phyloP scores from a whole-genome alignment of 2,797 vertebrate genomes.

The Brotula barbata region DNA sequence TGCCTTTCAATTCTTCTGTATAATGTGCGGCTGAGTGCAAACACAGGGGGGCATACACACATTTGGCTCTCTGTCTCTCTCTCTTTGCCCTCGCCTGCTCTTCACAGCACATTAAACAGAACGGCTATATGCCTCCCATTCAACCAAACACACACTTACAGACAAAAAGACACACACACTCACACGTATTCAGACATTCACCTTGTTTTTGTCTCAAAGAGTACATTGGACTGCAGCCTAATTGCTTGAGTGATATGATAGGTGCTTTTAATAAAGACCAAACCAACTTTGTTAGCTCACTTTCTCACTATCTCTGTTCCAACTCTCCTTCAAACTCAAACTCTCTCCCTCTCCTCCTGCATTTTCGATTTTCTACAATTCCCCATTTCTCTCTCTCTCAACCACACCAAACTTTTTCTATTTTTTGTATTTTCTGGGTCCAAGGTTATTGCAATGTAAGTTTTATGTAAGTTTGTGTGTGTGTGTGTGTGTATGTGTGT shows the following conservation, averaged over 20 bases:
- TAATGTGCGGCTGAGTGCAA: slow-evolving; percentile 39
- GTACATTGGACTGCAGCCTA: slow-evolving; percentile 54
- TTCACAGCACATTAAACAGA: slow-evolving; percentile 76
- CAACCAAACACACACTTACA: slow-evolving; percentile 56
- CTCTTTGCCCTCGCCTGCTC: slow-evolving; percentile 63
- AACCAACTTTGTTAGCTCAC: too few species aligned
- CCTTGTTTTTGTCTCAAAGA: slow-evolving; percentile 60
- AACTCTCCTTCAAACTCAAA: too few species aligned
- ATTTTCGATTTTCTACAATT: background rate
- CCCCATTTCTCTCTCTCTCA: background rate
- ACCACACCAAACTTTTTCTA: slow-evolving; percentile 9
- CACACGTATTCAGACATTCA: slow-evolving; percentile 37
- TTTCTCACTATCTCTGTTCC: background rate
- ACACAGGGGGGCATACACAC: slow-evolving; percentile 40
- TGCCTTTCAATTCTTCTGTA: slow-evolving; percentile 24
- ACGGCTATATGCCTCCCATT: slow-evolving; percentile 55
- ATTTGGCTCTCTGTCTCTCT: slow-evolving; percentile 45
- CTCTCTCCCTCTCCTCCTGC: too few species aligned
- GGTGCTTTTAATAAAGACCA: slow-evolving; percentile 38
- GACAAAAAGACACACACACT: slow-evolving; percentile 20
- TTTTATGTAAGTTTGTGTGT: background rate
- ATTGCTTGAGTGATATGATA: slow-evolving; percentile 55
- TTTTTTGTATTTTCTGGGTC: background rate
- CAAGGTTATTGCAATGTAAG: slow-evolving; percentile 44
- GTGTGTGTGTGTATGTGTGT: slow-evolving; percentile 9